Evolutionary conservation across 2,888 invertebrate species (phyloP).

Genomic region (Eilema caniola): DNA sequence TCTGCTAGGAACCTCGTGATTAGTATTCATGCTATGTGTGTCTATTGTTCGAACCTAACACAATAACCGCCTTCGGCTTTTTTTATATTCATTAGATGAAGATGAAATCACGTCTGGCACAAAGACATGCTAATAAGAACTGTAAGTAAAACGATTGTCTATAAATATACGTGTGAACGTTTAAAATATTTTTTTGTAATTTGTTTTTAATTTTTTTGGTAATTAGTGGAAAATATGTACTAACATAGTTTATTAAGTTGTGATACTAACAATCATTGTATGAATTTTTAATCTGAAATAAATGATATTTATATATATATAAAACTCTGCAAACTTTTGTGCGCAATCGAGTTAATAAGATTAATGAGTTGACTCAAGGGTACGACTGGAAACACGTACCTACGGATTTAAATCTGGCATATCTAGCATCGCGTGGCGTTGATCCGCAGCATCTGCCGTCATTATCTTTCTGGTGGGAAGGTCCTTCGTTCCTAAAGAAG

Average conservation of each 20-base stretch:
- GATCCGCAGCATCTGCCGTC: neutral
- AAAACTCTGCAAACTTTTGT: too few species aligned
- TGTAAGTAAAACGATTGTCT: constrained; percentile 55
- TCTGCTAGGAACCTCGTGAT: constrained; percentile 56
- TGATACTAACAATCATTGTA: too few species aligned
- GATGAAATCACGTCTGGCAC: constrained; percentile 71
- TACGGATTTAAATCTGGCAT: neutral
- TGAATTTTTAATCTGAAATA: too few species aligned
- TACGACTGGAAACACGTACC: too few species aligned
- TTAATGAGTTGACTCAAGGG: too few species aligned
- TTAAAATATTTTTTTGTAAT: constrained; percentile 15
- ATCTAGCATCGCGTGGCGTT: neutral
- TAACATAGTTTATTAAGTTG: too few species aligned
- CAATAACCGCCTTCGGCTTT: constrained; percentile 72
- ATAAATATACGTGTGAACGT: constrained; percentile 22
- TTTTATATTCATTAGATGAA: constrained; percentile 70
- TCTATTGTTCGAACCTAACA: constrained; percentile 77
- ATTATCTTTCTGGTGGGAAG: neutral
- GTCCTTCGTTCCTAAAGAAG: neutral
- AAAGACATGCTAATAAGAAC: constrained; percentile 66
- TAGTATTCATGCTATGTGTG: constrained; percentile 73
- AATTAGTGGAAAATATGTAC: too few species aligned
- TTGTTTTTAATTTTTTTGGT: too few species aligned
- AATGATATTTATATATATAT: too few species aligned
- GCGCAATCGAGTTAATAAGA: too few species aligned